These are phyloP conservation scores for Drosophila eohydei DNA, from an alignment of 2,888 invertebrate genomes.

Conservation along the genomic window DNA sequence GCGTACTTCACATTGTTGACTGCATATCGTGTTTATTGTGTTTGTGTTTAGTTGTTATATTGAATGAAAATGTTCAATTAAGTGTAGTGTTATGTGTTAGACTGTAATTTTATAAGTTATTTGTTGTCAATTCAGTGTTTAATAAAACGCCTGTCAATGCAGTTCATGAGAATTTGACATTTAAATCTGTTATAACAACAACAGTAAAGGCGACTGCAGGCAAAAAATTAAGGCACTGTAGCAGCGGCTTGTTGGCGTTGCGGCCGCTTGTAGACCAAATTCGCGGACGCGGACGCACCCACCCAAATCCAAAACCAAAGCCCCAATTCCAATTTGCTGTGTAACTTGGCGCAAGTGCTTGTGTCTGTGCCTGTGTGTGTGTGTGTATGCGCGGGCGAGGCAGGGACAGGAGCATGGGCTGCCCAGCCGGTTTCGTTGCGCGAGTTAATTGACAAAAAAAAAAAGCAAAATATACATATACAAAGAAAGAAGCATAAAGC, in stretches of 20 bases:
- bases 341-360: slow-evolving; percentile 31
- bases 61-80: slow-evolving; percentile 36
- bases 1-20: slow-evolving; percentile 14
- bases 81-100: slow-evolving; percentile 36
- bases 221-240: slow-evolving; percentile 26
- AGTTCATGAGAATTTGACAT: slow-evolving; percentile 79
- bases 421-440: slow-evolving; percentile 69
- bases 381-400: slow-evolving; percentile 23
- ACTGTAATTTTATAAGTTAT: slow-evolving; percentile 37
- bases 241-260: slow-evolving; percentile 49
- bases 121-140: slow-evolving; percentile 8
- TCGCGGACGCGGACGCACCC: slow-evolving; percentile 76
- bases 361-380: slow-evolving; percentile 16
- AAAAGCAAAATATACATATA: slow-evolving; percentile 32
- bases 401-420: slow-evolving; percentile 59
- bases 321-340: slow-evolving; percentile 52
- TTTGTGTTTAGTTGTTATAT: slow-evolving; percentile 31
- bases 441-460: slow-evolving; percentile 73
- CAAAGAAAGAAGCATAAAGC: slow-evolving; percentile 46
- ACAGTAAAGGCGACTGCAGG: slow-evolving; percentile 31
- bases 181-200: slow-evolving; percentile 50
- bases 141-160: slow-evolving; percentile 24
- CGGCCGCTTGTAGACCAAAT: slow-evolving; percentile 45
- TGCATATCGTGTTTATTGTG: slow-evolving; percentile 21
- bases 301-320: slow-evolving; percentile 56